phyloP scores from a whole-genome alignment of 1,140 invertebrate species.

The Bombus huntii region DNA sequence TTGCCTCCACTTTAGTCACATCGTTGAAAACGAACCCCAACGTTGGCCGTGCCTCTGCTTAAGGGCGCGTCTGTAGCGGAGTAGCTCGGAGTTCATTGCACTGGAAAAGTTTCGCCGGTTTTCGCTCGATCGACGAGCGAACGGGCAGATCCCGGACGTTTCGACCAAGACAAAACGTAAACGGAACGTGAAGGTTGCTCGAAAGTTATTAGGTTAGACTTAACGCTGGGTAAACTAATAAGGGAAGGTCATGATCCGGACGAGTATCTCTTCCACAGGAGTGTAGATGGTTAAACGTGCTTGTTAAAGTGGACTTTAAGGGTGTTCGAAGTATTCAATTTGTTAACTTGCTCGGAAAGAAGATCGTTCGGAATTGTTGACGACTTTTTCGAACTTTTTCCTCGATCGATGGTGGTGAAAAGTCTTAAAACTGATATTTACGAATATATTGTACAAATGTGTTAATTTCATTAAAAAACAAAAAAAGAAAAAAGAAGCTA shows the following conservation, averaged over 20 bases:
- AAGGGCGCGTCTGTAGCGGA: slow-evolving; percentile 33
- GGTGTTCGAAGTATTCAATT: background rate
- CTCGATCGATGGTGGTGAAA: too few relatives aligned
- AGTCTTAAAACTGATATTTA: too few relatives aligned
- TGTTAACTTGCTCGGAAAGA: background rate
- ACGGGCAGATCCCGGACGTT: slow-evolving; percentile 8
- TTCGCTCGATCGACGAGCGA: slow-evolving; percentile 34
- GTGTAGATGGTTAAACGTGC: too few relatives aligned
- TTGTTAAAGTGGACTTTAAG: background rate
- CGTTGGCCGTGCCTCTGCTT: slow-evolving; percentile 12
- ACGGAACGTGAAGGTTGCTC: slow-evolving; percentile 19
- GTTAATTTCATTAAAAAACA: too few relatives aligned
- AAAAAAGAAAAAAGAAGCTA: too few relatives aligned
- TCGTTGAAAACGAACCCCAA: slow-evolving; percentile 44
- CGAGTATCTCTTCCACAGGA: background rate
- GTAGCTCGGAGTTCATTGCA: slow-evolving; percentile 46
- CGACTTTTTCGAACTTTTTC: too few relatives aligned
- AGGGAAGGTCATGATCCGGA: slow-evolving; percentile 2
- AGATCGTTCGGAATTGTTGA: background rate
- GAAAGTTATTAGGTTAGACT: slow-evolving; percentile 34
- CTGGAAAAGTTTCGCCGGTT: slow-evolving; percentile 47
- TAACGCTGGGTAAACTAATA: slow-evolving; percentile 11
- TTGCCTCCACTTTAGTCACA: slow-evolving; percentile 55
- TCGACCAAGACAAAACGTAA: slow-evolving; percentile 19
- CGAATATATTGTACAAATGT: too few relatives aligned